phyloP scores from a whole-genome alignment of 2,113 vertebrate genomes.

The Emydocephalus ijimae region DNA sequence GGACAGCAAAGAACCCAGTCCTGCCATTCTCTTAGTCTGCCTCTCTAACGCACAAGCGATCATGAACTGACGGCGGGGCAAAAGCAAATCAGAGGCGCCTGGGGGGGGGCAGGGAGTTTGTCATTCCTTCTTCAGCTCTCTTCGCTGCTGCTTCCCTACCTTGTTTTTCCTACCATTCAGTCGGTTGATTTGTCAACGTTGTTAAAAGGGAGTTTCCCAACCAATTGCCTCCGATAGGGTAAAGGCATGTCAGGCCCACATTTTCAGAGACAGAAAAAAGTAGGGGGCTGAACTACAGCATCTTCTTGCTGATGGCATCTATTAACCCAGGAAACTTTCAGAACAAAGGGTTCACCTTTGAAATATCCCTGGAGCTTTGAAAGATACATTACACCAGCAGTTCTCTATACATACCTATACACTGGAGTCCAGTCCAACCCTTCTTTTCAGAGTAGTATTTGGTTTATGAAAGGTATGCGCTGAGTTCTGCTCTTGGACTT shows the following conservation, averaged over 20 bases:
- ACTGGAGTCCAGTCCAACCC: background rate
- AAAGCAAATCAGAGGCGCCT: background rate
- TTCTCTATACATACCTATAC: accelerated
- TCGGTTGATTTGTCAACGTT: background rate
- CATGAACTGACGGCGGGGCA: background rate
- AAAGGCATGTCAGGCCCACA: no score
- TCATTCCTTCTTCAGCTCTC: background rate
- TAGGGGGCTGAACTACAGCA: background rate
- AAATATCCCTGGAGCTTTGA: background rate
- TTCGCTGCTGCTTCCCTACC: background rate
- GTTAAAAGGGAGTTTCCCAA: background rate
- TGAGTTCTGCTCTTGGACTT: no score
- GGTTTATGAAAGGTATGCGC: background rate
- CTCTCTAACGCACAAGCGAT: background rate
- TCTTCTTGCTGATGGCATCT: background rate
- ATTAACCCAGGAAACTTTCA: background rate
- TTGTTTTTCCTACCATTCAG: background rate
- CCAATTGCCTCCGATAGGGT: background rate
- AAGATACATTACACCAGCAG: no score
- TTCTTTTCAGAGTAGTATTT: background rate
- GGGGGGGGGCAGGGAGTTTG: no score
- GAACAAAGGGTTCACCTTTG: background rate
- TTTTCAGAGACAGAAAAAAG: background rate
- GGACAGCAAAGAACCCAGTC: no score
- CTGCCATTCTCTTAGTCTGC: background rate